Evolutionary conservation across 1,140 invertebrate genomes (phyloP).

Genomic region (Cephus cinctus): DNA sequence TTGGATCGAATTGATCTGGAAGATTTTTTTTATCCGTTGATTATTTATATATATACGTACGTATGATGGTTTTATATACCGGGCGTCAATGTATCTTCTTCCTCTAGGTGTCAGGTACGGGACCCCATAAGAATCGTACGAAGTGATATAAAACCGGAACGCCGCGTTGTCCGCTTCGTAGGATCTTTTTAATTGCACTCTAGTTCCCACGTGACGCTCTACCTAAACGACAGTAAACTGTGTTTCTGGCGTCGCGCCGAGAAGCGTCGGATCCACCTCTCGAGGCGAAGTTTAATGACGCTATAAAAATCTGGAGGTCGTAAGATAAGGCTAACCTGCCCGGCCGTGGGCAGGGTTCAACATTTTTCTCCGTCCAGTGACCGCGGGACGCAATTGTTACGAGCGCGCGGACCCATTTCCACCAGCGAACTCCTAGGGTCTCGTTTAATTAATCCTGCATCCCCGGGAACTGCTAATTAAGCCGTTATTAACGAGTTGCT

Average conservation of each 20-base stretch:
- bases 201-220: slow-evolving; percentile 31
- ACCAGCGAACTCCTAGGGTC: no score
- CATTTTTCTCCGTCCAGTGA: slow-evolving; percentile 38
- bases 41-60: no score
- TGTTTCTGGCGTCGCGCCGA: slow-evolving; percentile 12
- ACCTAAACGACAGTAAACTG: slow-evolving; percentile 9
- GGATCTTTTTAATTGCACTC: slow-evolving; percentile 27
- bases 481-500: neutral
- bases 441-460: neutral
- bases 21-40: no score
- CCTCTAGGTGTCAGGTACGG: no score
- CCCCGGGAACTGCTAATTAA: neutral
- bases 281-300: slow-evolving; percentile 43
- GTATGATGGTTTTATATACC: no score
- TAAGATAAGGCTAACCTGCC: slow-evolving; percentile 37
- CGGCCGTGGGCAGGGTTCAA: slow-evolving; percentile 19
- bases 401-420: neutral
- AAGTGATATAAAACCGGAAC: no score
- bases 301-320: slow-evolving; percentile 44
- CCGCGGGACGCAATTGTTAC: slow-evolving; percentile 32
- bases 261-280: slow-evolving; percentile 29
- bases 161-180: no score
- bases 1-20: no score
- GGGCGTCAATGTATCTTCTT: no score
- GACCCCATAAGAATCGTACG: no score